These are phyloP conservation scores for Sebastiscus tertius DNA, from an alignment of 2,797 vertebrate genomes.

Conservation along the genomic window DNA sequence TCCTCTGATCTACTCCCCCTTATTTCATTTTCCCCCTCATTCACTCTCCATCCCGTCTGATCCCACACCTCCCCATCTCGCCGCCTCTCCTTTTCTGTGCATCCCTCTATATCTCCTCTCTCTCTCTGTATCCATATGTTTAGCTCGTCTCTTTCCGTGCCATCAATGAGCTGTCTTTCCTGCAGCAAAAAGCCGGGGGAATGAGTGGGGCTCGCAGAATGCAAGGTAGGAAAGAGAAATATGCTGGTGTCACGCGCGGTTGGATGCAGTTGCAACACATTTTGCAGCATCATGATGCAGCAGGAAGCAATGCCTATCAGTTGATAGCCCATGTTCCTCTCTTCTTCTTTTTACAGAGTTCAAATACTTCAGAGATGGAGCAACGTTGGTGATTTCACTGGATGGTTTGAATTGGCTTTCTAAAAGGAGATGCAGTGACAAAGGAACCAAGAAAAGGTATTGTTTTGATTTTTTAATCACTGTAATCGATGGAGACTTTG, in stretches of 20 bases:
- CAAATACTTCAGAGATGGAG: constrained; percentile 82
- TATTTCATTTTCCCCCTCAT: background rate
- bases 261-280: constrained; percentile 32
- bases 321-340: constrained; percentile 18
- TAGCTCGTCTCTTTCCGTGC: background rate
- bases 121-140: constrained; percentile 17
- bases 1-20: background rate
- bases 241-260: background rate
- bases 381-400: constrained; percentile 80
- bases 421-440: constrained; percentile 81
- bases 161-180: constrained; percentile 56
- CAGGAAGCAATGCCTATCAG: constrained; percentile 3
- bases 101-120: constrained; percentile 13
- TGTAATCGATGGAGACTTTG: background rate
- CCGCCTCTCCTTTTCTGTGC: background rate
- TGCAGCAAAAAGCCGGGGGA: constrained; percentile 77
- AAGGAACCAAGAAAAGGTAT: constrained; percentile 87
- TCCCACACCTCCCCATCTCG: background rate
- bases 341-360: constrained; percentile 74
- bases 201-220: constrained; percentile 82
- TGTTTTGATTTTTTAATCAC: background rate
- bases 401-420: constrained; percentile 76
- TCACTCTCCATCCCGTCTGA: background rate
- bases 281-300: constrained; percentile 56
- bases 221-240: constrained; percentile 81